Percentiles rank a stretch among this genome's conserved stretches.
Evolutionary conservation across 2,888 invertebrate species (phyloP).

Genomic region (Nymphalis polychloros): DNA sequence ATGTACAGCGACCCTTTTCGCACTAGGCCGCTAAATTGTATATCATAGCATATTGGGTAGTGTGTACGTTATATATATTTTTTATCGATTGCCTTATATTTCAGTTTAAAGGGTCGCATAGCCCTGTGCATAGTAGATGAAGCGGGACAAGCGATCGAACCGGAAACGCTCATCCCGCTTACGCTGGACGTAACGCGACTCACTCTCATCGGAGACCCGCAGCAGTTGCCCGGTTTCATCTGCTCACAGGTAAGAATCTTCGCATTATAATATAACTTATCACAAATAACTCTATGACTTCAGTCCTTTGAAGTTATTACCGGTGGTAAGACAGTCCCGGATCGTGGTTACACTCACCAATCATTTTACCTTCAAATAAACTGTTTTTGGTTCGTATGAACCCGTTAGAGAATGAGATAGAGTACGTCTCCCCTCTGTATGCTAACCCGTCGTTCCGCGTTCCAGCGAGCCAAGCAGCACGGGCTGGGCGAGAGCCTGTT

Average conservation of each 20-base stretch:
- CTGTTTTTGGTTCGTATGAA: too few species aligned
- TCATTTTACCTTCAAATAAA: too few species aligned
- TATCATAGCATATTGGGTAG: neutral
- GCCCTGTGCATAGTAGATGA: conserved; percentile 91
- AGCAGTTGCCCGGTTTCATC: conserved; percentile 91
- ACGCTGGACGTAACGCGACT: conserved; percentile 87
- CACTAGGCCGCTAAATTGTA: too few species aligned
- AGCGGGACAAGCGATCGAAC: conserved; percentile 93
- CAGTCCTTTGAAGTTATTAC: too few species aligned
- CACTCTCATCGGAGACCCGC: conserved; percentile 92
- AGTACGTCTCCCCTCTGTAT: too few species aligned
- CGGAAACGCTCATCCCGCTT: conserved; percentile 90
- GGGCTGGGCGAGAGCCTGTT: conserved; percentile 90
- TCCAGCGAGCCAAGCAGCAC: conserved; percentile 85
- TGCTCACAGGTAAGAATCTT: conserved; percentile 83
- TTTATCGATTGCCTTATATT: neutral
- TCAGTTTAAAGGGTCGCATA: conserved; percentile 66
- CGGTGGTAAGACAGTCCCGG: too few species aligned
- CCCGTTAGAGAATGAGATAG: too few species aligned
- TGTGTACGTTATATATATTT: neutral
- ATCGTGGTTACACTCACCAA: too few species aligned
- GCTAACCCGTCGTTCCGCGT: neutral
- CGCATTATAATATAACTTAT: neutral
- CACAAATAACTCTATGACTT: too few species aligned
- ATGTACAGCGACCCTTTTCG: too few species aligned